Evolutionary conservation across 1,140 invertebrate genomes (phyloP).

Genomic region (Scaptomyza hsui): DNA sequence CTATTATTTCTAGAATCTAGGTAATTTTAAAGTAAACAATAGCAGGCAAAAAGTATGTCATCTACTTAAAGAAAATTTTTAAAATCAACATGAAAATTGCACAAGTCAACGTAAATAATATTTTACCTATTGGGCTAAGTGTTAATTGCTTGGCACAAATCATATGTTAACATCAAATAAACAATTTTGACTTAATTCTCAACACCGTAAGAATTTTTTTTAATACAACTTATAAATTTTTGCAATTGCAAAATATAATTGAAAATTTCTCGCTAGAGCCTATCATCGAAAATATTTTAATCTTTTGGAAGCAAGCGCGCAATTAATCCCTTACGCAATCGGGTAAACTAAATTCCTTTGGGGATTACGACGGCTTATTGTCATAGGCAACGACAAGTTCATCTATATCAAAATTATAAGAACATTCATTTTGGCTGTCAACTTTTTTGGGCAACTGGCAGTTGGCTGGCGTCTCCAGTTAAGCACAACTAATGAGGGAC

Average conservation of each 20-base stretch:
- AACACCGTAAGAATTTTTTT: too few relatives aligned
- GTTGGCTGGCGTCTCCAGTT: conserved; percentile 39
- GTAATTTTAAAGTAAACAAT: not conserved
- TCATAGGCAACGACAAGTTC: conserved; percentile 26
- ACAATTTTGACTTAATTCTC: too few relatives aligned
- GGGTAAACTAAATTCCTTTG: conserved; percentile 21
- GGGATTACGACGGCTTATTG: conserved; percentile 23
- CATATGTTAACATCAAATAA: too few relatives aligned
- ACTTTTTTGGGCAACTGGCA: conserved; percentile 24
- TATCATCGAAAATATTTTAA: not conserved
- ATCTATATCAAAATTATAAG: conserved; percentile 19
- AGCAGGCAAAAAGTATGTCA: not conserved
- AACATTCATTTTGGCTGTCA: conserved; percentile 33
- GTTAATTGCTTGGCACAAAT: too few relatives aligned
- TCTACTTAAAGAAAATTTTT: conserved; percentile 1
- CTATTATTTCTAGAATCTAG: not conserved
- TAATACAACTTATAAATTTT: too few relatives aligned
- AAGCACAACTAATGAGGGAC: conserved; percentile 77
- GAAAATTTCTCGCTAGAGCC: too few relatives aligned
- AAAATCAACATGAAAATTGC: not conserved
- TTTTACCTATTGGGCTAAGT: too few relatives aligned
- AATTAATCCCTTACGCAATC: not conserved
- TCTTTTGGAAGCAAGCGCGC: not conserved
- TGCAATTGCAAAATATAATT: too few relatives aligned
- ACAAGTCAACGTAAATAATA: too few relatives aligned